Percentiles rank a stretch among this genome's conserved stretches.
These are phyloP conservation scores for Clarias laeviceps DNA, from an alignment of 2,797 vertebrate genomes.

Conservation along the genomic window DNA sequence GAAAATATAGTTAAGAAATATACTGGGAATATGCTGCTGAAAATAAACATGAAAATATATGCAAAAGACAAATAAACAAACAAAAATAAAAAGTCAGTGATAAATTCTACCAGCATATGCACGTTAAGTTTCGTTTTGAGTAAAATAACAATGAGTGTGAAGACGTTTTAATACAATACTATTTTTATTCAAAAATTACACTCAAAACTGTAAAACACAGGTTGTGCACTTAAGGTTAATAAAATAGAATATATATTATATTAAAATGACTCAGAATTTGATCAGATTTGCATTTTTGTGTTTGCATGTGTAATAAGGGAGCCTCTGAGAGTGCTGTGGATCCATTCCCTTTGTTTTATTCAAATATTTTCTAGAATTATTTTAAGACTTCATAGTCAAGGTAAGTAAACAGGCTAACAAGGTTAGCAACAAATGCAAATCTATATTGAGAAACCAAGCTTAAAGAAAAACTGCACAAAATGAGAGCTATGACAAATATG, in stretches of 20 bases:
- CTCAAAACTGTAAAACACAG: neutral
- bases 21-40: neutral
- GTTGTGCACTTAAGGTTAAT: neutral
- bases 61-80: no score
- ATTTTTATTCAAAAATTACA: slow-evolving; percentile 5
- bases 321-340: neutral
- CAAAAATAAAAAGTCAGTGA: neutral
- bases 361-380: slow-evolving; percentile 1
- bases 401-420: slow-evolving; percentile 12
- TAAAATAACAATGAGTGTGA: no score
- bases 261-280: neutral
- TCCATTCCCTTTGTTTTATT: neutral
- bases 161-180: neutral
- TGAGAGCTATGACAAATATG: neutral
- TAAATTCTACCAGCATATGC: neutral
- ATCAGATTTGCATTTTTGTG: neutral
- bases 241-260: neutral
- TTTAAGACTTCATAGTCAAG: slow-evolving; percentile 4
- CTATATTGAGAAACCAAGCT: neutral
- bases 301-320: neutral
- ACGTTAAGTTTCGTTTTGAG: neutral
- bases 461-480: neutral
- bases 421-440: slow-evolving; percentile 15
- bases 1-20: neutral
- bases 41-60: neutral